Evolutionary conservation across 2,888 invertebrate genomes (phyloP).

Genomic region (Amiota mariae): DNA sequence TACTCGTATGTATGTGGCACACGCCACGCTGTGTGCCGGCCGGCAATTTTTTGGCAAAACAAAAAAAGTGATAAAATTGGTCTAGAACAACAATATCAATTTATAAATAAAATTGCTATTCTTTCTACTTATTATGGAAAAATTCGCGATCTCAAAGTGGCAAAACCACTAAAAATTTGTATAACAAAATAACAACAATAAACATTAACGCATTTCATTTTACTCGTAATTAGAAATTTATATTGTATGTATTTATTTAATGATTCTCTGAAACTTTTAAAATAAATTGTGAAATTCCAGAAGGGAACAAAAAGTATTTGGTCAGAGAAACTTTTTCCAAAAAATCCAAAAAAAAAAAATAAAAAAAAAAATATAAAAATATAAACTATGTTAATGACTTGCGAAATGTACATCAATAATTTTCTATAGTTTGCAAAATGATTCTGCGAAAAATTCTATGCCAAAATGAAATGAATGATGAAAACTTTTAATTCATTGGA

Average conservation of each 20-base stretch:
- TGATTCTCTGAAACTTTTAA: neutral
- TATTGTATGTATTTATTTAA: too few species aligned
- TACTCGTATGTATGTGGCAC: constrained; percentile 6
- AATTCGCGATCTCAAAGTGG: too few species aligned
- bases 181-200: too few species aligned
- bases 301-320: neutral
- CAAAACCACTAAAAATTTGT: too few species aligned
- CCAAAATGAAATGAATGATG: neutral
- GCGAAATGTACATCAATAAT: neutral
- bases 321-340: neutral
- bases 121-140: too few species aligned
- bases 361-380: neutral
- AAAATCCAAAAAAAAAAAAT: neutral
- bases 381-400: neutral
- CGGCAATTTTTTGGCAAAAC: neutral
- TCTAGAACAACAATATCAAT: too few species aligned
- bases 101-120: too few species aligned
- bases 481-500: constrained; percentile 20
- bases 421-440: neutral
- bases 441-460: neutral
- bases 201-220: too few species aligned
- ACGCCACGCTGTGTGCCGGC: too few species aligned
- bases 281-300: neutral
- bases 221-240: too few species aligned
- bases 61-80: too few species aligned